Conservation (phyloP, 2,113 vertebrate genomes). For the Phrynosoma platyrhinos region DNA sequence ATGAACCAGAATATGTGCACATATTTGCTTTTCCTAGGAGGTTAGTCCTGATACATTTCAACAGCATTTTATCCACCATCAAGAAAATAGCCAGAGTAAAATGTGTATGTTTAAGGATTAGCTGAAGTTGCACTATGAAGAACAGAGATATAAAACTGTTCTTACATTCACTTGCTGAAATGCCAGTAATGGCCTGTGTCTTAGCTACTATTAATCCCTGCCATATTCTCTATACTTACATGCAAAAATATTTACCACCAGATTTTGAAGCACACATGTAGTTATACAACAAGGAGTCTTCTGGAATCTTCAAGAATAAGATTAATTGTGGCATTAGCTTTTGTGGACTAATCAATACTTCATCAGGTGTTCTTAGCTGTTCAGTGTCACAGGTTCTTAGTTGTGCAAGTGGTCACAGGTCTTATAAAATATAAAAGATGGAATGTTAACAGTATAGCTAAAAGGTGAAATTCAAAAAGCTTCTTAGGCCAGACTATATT, state of each 20-base stretch:
- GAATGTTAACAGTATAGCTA: background rate
- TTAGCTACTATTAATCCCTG: constrained; percentile 27
- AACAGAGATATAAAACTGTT: constrained; percentile 32
- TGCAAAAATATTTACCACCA: constrained; percentile 15
- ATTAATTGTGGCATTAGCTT: background rate
- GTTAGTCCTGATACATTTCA: background rate
- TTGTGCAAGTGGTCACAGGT: background rate
- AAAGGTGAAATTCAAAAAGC: background rate
- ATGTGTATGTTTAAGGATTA: background rate
- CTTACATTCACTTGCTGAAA: constrained; percentile 4
- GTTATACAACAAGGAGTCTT: background rate
- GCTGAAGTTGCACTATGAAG: constrained; percentile 22
- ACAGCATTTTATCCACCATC: background rate
- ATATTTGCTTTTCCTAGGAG: background rate
- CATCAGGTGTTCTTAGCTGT: background rate
- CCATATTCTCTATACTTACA: background rate
- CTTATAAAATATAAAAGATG: background rate
- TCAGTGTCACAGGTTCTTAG: too few relatives aligned
- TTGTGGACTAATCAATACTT: background rate
- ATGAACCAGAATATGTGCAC: constrained; percentile 12
- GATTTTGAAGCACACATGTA: constrained; percentile 39
- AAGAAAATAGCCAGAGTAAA: constrained; percentile 21
- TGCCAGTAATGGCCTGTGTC: constrained; percentile 7
- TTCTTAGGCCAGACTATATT: background rate
- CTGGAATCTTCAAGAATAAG: background rate